phyloP scores from a whole-genome alignment of 2,797 vertebrate species.

The Graptemys geographica region DNA sequence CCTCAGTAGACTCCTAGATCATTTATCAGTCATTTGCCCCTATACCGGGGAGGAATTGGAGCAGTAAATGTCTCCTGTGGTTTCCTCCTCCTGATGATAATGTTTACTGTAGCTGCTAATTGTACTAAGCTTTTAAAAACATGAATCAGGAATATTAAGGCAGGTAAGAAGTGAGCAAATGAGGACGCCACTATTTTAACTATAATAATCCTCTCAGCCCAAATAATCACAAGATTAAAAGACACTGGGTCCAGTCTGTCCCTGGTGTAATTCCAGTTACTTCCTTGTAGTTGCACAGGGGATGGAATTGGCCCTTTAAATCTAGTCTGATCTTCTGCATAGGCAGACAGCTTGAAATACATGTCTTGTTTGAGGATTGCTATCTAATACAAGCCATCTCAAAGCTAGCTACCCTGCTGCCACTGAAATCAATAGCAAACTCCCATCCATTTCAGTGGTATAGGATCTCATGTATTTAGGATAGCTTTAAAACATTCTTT shows the following conservation, averaged over 20 bases:
- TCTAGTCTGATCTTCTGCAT: slow-evolving; percentile 34
- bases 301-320: slow-evolving; percentile 38
- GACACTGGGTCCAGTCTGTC: rapidly evolving
- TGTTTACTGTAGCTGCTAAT: not conserved
- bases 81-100: not conserved
- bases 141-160: not conserved
- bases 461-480: not conserved
- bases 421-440: not conserved
- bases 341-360: not conserved
- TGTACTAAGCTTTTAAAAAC: not conserved
- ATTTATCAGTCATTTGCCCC: not conserved
- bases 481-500: not conserved
- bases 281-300: not conserved
- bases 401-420: not conserved
- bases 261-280: not conserved
- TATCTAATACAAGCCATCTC: not conserved
- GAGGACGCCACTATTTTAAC: not conserved
- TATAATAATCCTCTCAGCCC: not conserved
- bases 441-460: not conserved
- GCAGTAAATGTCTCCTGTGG: not conserved
- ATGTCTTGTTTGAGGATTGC: not conserved
- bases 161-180: not conserved
- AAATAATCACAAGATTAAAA: not conserved
- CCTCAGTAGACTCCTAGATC: too few relatives aligned
- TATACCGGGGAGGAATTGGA: not conserved